These are phyloP conservation scores for Clepsis dumicolana DNA, from an alignment of 2,888 invertebrate genomes.

Conservation along the genomic window DNA sequence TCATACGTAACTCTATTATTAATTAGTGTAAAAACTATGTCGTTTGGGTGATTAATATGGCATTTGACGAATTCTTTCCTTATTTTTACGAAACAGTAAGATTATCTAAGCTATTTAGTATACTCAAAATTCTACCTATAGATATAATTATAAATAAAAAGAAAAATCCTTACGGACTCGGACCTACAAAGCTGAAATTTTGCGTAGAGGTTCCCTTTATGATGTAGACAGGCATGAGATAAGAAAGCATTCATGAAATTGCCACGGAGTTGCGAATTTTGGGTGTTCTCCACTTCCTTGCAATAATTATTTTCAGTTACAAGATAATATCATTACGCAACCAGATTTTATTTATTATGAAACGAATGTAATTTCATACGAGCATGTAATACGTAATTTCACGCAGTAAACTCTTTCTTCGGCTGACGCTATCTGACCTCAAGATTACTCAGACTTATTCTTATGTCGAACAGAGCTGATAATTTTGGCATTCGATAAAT, in stretches of 20 bases:
- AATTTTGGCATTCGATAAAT: constrained; percentile 67
- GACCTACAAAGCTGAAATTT: too few species aligned
- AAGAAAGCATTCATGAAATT: too few species aligned
- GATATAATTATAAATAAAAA: too few species aligned
- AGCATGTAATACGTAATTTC: constrained; percentile 48
- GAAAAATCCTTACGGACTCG: too few species aligned
- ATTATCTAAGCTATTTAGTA: too few species aligned
- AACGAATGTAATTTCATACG: constrained; percentile 27
- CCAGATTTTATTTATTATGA: constrained; percentile 23
- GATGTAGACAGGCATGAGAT: background rate
- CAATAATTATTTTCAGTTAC: background rate
- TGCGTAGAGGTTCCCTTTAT: too few species aligned
- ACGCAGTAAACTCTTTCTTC: constrained; percentile 53
- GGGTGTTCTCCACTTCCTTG: too few species aligned
- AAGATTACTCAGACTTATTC: constrained; percentile 66
- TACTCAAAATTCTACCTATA: too few species aligned
- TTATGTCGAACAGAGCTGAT: constrained; percentile 61
- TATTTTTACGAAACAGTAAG: too few species aligned
- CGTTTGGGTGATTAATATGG: background rate
- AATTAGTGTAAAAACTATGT: background rate
- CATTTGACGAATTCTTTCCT: background rate
- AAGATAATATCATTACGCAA: constrained; percentile 16
- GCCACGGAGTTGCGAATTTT: too few species aligned
- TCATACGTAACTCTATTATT: constrained; percentile 3
- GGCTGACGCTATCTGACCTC: constrained; percentile 61